phyloP scores from a whole-genome alignment of 1,140 invertebrate genomes.

The Bombus huntii region DNA sequence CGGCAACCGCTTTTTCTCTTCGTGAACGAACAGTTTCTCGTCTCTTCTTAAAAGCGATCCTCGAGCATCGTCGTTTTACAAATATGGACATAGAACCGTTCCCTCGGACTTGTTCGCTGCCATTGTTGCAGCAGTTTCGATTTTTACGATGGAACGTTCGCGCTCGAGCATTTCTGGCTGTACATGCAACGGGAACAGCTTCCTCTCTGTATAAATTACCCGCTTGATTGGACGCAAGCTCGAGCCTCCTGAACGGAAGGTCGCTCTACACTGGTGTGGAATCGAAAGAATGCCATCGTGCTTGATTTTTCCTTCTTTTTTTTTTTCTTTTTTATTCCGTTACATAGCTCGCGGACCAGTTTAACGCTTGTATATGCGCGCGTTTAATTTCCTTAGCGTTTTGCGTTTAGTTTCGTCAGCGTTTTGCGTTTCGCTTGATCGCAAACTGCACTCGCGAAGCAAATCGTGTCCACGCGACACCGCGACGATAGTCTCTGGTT shows the following conservation, averaged over 20 bases:
- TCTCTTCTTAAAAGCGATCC: background rate
- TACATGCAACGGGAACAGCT: slow-evolving; percentile 13
- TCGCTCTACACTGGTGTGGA: slow-evolving; percentile 8
- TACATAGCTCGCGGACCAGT: background rate
- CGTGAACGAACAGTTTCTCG: background rate
- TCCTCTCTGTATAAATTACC: slow-evolving; percentile 45
- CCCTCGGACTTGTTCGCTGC: background rate
- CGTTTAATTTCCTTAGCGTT: background rate
- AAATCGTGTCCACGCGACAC: slow-evolving; percentile 40
- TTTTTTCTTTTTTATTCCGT: background rate
- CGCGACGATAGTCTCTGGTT: slow-evolving; percentile 55
- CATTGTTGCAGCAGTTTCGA: background rate
- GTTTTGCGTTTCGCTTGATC: slow-evolving; percentile 33
- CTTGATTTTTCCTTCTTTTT: background rate
- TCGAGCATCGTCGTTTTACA: background rate
- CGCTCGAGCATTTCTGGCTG: background rate
- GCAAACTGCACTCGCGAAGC: slow-evolving; percentile 13
- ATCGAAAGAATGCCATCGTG: slow-evolving; percentile 18
- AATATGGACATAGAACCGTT: background rate
- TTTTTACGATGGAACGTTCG: slow-evolving; percentile 12
- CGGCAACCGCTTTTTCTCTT: slow-evolving; percentile 14
- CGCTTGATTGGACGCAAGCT: slow-evolving; percentile 40
- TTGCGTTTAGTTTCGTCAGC: background rate
- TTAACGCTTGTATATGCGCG: background rate
- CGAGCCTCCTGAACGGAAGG: slow-evolving; percentile 41